Percentiles rank a stretch among this genome's conserved stretches.
Evolutionary conservation across 2,888 invertebrate genomes (phyloP).

Genomic region (Ptychoptera contaminata): DNA sequence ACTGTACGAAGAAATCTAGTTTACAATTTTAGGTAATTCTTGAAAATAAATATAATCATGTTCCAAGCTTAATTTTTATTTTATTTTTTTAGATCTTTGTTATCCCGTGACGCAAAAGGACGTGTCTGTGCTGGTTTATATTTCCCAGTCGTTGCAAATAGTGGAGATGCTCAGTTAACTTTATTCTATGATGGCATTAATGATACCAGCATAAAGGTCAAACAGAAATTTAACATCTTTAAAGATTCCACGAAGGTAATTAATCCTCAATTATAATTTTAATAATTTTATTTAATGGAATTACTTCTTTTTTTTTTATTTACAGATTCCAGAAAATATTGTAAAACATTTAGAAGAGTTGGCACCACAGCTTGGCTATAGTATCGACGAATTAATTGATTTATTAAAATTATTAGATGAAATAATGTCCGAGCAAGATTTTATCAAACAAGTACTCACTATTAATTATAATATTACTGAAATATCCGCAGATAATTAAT

Average conservation of each 20-base stretch:
- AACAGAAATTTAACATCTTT: slow-evolving; percentile 59
- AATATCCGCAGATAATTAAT: slow-evolving; percentile 56
- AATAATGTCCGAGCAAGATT: slow-evolving; percentile 52
- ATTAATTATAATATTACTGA: slow-evolving; percentile 69
- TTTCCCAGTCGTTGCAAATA: slow-evolving; percentile 50
- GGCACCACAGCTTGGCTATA: slow-evolving; percentile 57
- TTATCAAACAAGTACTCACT: slow-evolving; percentile 57
- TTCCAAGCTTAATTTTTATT: not conserved
- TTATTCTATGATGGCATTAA: slow-evolving; percentile 53
- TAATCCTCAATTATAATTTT: slow-evolving; percentile 3
- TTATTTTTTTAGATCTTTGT: slow-evolving; percentile 43
- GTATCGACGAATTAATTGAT: slow-evolving; percentile 42
- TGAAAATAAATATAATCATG: not conserved
- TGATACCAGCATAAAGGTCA: slow-evolving; percentile 51
- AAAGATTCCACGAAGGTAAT: slow-evolving; percentile 40
- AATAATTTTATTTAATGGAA: not conserved
- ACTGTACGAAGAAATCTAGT: slow-evolving; percentile 80
- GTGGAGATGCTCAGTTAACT: slow-evolving; percentile 49
- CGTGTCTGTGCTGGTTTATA: slow-evolving; percentile 71
- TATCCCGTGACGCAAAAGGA: slow-evolving; percentile 71
- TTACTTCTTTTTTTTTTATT: slow-evolving; percentile 8
- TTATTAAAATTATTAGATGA: slow-evolving; percentile 48
- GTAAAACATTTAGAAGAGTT: slow-evolving; percentile 47
- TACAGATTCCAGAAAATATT: slow-evolving; percentile 44
- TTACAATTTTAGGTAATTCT: slow-evolving; percentile 50